Base-by-base conservation (phyloP, 1,140 invertebrate genomes). In the Araneus ventricosus region DNA sequence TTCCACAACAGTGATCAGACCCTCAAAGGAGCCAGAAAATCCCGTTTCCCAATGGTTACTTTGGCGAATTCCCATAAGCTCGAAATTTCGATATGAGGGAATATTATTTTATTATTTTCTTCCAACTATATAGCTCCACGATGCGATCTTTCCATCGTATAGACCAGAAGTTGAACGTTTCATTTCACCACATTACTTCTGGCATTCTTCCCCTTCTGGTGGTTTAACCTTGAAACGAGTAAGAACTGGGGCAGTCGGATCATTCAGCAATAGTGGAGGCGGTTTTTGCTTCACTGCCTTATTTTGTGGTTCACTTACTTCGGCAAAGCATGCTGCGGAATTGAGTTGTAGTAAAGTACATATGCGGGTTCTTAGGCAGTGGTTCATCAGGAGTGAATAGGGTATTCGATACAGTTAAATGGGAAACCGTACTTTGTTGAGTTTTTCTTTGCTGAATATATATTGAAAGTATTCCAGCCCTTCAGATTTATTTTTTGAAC, bases 91-190 rank as follows among this genome's bases (percentile, higher is more conserved):
- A 75, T 75, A 75, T 75, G 30, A 75, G 17, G 30, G 34, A 75
- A 75, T 37, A 37, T 75, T 75, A 75, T 37, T 75, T 75, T 75
- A 14, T 75, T 75, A 37, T 75, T 75, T 34, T 75, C 30, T 75
- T 75, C 17, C 70, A 14, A 34, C 34, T 37, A 30, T 20, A 4
- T 37, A 4, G 34, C 70, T 6, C 8, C 63, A 67, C 27, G 63
- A 27, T 67, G 24, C 4, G 63, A 67, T n/a, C n/a, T 63, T 63
- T 63, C 59, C n/a, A 20, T 75, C 20, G 30, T 37, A 37, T 75
- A 34, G 70, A 75, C 70, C 70, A 75, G 70, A 75, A 75, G 70
- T 75, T 82, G 24, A 82, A 45, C 80, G 80, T 82, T 82, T 82
- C 80, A 82, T 82, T 82, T 52, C 39, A 41, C 41, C 80, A 82